phyloP scores from a whole-genome alignment of 2,888 invertebrate species.

The Polyommatus iphigenia region DNA sequence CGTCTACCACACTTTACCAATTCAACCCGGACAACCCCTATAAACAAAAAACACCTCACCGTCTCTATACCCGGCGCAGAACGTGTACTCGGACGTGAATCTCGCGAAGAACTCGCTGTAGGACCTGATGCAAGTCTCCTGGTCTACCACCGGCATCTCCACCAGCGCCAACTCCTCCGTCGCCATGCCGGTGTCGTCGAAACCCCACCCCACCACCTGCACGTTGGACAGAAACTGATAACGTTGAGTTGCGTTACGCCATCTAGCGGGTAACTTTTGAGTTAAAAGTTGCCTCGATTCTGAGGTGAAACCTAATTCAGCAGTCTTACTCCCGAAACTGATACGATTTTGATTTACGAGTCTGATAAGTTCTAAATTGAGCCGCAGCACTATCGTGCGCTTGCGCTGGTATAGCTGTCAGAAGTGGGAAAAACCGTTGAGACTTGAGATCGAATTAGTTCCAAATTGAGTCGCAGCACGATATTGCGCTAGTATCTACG shows the following conservation, averaged over 20 bases:
- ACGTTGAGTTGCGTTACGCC: background rate
- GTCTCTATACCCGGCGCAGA: conserved; percentile 73
- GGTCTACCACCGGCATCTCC: conserved; percentile 81
- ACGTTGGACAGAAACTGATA: conserved; percentile 5
- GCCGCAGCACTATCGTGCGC: too few species aligned
- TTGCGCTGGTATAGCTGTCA: too few species aligned
- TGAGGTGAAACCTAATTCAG: too few species aligned
- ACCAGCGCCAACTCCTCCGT: conserved; percentile 80
- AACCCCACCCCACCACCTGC: conserved; percentile 80
- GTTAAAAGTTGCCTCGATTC: background rate
- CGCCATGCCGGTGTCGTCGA: conserved; percentile 79
- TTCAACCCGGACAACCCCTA: background rate
- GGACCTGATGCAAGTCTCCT: conserved; percentile 80
- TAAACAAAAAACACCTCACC: conserved; percentile 50
- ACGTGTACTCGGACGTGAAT: conserved; percentile 80
- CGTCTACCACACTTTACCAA: background rate
- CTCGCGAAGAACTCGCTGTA: conserved; percentile 81
- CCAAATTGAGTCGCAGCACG: too few species aligned
- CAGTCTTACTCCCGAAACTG: too few species aligned
- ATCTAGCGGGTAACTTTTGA: background rate
- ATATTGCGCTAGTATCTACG: too few species aligned
- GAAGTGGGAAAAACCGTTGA: too few species aligned
- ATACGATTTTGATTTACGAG: too few species aligned
- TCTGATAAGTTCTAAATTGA: too few species aligned
- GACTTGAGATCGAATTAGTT: too few species aligned